Evolutionary conservation across 1,140 invertebrate genomes (phyloP).

Genomic region (Aphelinus certus): DNA sequence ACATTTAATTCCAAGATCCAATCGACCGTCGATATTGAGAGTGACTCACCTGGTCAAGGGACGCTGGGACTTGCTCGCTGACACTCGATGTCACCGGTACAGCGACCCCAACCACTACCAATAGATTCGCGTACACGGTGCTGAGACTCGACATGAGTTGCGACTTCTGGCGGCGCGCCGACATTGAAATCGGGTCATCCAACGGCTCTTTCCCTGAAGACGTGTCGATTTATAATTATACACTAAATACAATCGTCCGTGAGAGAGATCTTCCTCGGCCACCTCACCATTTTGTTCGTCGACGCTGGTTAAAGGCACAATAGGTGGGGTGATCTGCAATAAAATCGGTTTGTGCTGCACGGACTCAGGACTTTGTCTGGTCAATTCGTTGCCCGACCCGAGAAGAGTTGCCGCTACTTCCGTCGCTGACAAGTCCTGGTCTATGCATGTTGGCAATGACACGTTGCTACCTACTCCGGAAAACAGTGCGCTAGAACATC

Average conservation of each 20-base stretch:
- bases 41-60: conserved; percentile 71
- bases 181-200: too few relatives aligned
- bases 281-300: conserved; percentile 51
- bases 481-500: conserved; percentile 51
- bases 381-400: background rate
- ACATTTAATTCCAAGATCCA: background rate
- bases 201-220: too few relatives aligned
- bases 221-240: too few relatives aligned
- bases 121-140: conserved; percentile 80
- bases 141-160: conserved; percentile 69
- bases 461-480: conserved; percentile 60
- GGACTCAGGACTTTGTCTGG: background rate
- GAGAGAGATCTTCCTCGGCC: too few relatives aligned
- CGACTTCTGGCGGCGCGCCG: conserved; percentile 39
- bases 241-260: too few relatives aligned
- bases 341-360: conserved; percentile 45
- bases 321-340: conserved; percentile 53
- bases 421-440: conserved; percentile 45
- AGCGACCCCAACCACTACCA: conserved; percentile 81
- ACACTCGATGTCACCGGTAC: conserved; percentile 78
- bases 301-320: conserved; percentile 48
- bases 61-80: conserved; percentile 71
- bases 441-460: conserved; percentile 57
- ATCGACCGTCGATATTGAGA: background rate
- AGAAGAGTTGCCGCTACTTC: background rate